Conservation (phyloP, 2,113 vertebrate genomes). For the Anthoscopus minutus region DNA sequence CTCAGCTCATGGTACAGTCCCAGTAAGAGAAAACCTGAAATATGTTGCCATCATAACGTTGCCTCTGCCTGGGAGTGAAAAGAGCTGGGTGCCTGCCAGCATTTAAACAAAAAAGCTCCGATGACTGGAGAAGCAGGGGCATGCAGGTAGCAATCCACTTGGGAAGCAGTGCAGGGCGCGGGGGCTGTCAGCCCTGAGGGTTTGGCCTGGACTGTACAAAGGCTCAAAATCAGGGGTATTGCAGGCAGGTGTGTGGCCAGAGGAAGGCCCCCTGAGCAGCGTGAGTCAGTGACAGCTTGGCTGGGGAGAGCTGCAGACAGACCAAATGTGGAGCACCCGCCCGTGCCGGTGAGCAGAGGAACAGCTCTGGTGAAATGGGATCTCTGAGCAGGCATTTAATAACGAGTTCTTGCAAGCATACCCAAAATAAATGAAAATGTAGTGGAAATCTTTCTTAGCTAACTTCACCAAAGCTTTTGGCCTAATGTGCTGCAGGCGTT, state of each 20-base stretch:
- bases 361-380: background rate
- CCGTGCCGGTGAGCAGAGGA: background rate
- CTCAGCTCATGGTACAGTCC: background rate
- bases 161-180: background rate
- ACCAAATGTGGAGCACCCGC: fast-evolving
- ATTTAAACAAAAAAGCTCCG: background rate
- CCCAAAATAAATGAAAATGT: background rate
- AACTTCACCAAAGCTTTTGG: slow-evolving; percentile 54
- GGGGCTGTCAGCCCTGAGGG: background rate
- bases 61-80: background rate
- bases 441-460: background rate
- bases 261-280: background rate
- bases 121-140: background rate
- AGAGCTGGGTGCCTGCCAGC: background rate
- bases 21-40: background rate
- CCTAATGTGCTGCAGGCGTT: slow-evolving; percentile 45
- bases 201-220: background rate
- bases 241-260: background rate
- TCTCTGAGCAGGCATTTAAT: background rate
- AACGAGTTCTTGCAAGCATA: background rate
- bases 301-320: background rate
- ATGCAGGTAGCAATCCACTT: fast-evolving
- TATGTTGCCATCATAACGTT: fast-evolving
- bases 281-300: fast-evolving
- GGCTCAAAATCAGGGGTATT: background rate